These are phyloP conservation scores for Euschistus heros DNA, from an alignment of 1,140 invertebrate genomes.

Conservation along the genomic window DNA sequence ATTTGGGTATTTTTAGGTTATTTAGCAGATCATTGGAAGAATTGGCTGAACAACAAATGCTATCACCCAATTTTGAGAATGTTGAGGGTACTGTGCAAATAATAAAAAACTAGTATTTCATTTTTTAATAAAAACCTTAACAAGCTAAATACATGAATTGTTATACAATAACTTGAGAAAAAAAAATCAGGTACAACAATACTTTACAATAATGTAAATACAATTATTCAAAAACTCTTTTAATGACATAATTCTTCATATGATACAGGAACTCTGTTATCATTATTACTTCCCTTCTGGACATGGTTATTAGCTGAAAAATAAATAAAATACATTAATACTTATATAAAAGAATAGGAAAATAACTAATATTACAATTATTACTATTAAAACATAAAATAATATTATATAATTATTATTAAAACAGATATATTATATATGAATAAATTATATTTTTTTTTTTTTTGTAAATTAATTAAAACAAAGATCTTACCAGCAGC, in stretches of 20 bases:
- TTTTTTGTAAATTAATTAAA: neutral
- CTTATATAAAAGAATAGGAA: neutral
- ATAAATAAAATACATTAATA: neutral
- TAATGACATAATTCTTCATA: neutral
- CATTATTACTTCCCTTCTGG: neutral
- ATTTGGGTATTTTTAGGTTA: too few species aligned
- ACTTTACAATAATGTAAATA: too few species aligned
- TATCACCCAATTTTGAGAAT: too few species aligned
- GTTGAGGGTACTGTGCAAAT: too few species aligned
- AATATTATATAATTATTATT: neutral
- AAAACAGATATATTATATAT: neutral
- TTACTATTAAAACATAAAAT: neutral
- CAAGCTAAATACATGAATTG: too few species aligned
- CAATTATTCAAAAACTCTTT: neutral
- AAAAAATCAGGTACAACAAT: too few species aligned
- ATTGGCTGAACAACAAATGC: too few species aligned
- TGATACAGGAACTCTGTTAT: neutral
- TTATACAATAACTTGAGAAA: too few species aligned
- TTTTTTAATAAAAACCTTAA: too few species aligned
- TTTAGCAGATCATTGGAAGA: too few species aligned
- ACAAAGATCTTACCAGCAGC: neutral
- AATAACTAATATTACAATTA: neutral
- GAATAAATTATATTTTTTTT: neutral
- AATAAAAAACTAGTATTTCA: too few species aligned
- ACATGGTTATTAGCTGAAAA: constrained; percentile 9